phyloP scores from a whole-genome alignment of 2,888 invertebrate genomes.

The Cephus nigrinus region DNA sequence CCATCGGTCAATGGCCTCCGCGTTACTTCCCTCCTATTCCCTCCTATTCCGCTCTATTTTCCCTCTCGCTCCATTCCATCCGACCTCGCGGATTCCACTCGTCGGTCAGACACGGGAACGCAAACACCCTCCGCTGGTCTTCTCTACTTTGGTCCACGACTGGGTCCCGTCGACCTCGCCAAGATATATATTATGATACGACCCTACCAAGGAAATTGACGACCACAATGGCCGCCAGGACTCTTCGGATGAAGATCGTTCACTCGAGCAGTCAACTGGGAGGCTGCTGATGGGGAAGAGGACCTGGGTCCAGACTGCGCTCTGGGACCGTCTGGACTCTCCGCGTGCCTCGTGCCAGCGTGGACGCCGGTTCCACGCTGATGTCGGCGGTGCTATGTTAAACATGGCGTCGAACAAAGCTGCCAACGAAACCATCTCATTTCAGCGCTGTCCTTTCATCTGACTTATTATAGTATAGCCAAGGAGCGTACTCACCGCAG shows the following conservation, averaged over 20 bases:
- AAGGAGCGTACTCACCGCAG: conserved; percentile 37
- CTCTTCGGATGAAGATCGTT: neutral
- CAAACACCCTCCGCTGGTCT: neutral
- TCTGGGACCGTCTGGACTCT: neutral
- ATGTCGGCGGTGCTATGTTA: conserved; percentile 60
- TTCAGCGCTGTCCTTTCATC: conserved; percentile 52
- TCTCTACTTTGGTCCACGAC: neutral
- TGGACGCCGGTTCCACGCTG: conserved; percentile 33
- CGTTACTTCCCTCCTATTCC: neutral
- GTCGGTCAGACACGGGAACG: neutral
- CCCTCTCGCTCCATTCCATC: neutral
- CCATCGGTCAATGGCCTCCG: neutral
- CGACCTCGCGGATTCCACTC: neutral
- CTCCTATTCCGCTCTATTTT: neutral
- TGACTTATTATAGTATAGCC: conserved; percentile 49
- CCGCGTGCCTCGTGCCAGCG: neutral
- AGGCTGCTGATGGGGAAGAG: neutral
- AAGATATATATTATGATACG: neutral
- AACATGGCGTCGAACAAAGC: conserved; percentile 62
- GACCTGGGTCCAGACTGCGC: neutral
- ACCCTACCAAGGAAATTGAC: neutral
- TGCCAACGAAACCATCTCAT: conserved; percentile 59
- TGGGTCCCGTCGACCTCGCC: neutral
- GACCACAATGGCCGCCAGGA: neutral
- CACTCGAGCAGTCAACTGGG: neutral